These are phyloP conservation scores for Entomobrya multifasciata DNA, from an alignment of 2,888 invertebrate genomes.

Conservation along the genomic window DNA sequence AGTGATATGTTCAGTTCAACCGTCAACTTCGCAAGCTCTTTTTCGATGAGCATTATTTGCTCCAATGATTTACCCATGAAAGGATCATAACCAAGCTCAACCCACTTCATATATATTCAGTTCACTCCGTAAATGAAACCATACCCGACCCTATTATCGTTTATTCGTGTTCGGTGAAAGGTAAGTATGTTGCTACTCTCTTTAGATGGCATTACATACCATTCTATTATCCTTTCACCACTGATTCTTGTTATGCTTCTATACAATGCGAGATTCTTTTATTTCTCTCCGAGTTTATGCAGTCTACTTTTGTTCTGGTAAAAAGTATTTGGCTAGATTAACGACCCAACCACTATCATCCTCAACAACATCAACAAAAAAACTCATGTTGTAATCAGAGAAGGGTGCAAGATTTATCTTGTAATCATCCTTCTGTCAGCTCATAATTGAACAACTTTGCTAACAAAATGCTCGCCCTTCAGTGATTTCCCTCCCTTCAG, in stretches of 20 bases:
- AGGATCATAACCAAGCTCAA: conserved; percentile 50
- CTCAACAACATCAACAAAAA: conserved; percentile 36
- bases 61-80: conserved; percentile 60
- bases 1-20: neutral
- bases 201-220: conserved; percentile 12
- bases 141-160: neutral
- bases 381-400: conserved; percentile 52
- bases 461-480: conserved; percentile 66
- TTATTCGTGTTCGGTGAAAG: neutral
- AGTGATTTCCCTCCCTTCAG: conserved; percentile 64
- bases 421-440: conserved; percentile 72
- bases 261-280: neutral
- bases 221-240: neutral
- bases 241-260: neutral
- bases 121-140: neutral
- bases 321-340: conserved; percentile 24
- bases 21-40: neutral
- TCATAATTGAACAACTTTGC: conserved; percentile 72
- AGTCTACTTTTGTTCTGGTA: neutral
- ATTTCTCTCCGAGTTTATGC: conserved; percentile 1
- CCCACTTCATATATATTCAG: conserved; percentile 53
- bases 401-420: conserved; percentile 66
- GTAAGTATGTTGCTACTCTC: neutral
- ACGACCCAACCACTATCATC: conserved; percentile 37
- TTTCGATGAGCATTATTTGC: conserved; percentile 51